phyloP scores from a whole-genome alignment of 2,113 vertebrate species.

The Brienomyrus brachyistius region DNA sequence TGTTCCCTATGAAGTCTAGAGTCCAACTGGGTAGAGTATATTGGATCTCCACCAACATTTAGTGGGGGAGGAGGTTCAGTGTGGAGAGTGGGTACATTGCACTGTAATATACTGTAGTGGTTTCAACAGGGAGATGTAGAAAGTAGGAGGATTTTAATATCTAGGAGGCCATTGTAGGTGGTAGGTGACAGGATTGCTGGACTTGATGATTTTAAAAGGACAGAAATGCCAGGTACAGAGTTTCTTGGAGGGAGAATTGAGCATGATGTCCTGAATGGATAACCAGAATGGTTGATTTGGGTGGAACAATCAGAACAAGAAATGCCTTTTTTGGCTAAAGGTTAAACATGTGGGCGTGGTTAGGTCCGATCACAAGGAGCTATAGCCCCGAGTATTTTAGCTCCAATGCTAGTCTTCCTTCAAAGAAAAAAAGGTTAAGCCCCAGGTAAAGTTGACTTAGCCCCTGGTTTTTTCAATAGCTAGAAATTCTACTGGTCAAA shows the following conservation, averaged over 20 bases:
- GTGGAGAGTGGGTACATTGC: background rate
- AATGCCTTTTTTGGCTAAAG: background rate
- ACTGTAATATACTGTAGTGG: background rate
- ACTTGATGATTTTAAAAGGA: background rate
- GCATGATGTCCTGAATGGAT: background rate
- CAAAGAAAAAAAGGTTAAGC: no score
- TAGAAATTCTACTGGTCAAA: background rate
- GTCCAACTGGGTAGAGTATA: background rate
- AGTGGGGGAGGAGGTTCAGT: background rate
- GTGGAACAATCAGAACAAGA: background rate
- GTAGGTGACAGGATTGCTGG: background rate
- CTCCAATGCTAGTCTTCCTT: no score
- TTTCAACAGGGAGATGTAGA: background rate
- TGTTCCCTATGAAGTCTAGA: background rate
- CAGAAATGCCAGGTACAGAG: background rate
- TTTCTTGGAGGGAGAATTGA: background rate
- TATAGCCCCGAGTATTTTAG: no score
- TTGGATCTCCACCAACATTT: background rate
- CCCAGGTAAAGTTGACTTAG: no score
- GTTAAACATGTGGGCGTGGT: no score
- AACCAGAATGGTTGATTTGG: background rate
- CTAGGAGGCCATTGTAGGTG: background rate
- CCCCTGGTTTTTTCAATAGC: no score
- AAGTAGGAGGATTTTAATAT: background rate
- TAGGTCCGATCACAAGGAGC: no score